Percentiles rank a stretch among this genome's conserved stretches.
Conservation (phyloP, 2,888 invertebrate genomes). For the Trichogramma evanescens region DNA sequence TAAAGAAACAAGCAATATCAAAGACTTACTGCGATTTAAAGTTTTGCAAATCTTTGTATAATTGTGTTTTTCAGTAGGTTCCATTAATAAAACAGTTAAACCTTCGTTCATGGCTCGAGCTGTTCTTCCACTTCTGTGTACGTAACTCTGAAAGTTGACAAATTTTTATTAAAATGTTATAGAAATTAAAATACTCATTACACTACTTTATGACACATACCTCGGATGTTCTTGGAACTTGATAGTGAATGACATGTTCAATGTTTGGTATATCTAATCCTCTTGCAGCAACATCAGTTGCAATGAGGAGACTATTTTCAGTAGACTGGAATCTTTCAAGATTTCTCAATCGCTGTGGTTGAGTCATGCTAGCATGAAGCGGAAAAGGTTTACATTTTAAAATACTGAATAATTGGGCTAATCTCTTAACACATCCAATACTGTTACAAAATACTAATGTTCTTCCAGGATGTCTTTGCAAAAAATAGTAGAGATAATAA, state of each 20-base stretch:
- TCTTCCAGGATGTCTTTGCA: slow-evolving; percentile 76
- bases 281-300: slow-evolving; percentile 96
- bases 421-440: slow-evolving; percentile 83
- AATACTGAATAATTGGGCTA: slow-evolving; percentile 62
- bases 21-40: slow-evolving; percentile 69
- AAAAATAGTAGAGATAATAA: slow-evolving; percentile 84
- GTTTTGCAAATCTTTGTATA: slow-evolving; percentile 78
- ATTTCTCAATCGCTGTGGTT: slow-evolving; percentile 87
- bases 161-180: not conserved
- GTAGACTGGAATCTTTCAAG: slow-evolving; percentile 78
- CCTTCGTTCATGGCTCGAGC: slow-evolving; percentile 86
- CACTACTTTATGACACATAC: slow-evolving; percentile 38
- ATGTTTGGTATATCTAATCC: slow-evolving; percentile 92
- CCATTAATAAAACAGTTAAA: slow-evolving; percentile 84
- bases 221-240: slow-evolving; percentile 90
- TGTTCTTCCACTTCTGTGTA: slow-evolving; percentile 94
- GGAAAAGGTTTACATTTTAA: slow-evolving; percentile 69
- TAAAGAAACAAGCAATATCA: not conserved
- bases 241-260: slow-evolving; percentile 94
- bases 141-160: slow-evolving; percentile 64
- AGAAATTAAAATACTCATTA: not conserved
- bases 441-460: slow-evolving; percentile 92
- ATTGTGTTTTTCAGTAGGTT: slow-evolving; percentile 73
- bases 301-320: slow-evolving; percentile 69
- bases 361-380: slow-evolving; percentile 86